Evolutionary conservation across 2,888 invertebrate genomes (phyloP).

Genomic region (Mythimna ferrago): DNA sequence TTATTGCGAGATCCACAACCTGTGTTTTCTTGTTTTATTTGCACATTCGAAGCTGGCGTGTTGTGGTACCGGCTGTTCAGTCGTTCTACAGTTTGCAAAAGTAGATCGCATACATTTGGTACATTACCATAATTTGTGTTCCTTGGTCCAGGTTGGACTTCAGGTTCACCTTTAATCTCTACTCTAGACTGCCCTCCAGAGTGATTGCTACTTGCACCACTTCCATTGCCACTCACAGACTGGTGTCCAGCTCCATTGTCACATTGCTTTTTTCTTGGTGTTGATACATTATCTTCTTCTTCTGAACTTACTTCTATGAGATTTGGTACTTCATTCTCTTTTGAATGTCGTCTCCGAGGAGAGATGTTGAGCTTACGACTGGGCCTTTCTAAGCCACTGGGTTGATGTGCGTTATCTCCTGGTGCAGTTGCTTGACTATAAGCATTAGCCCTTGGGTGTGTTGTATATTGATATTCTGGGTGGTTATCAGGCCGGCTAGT

Average conservation of each 20-base stretch:
- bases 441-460: slow-evolving; percentile 55
- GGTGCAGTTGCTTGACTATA: slow-evolving; percentile 53
- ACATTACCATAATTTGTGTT: slow-evolving; percentile 55
- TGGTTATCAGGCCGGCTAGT: slow-evolving; percentile 70
- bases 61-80: slow-evolving; percentile 53
- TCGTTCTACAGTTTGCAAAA: slow-evolving; percentile 49
- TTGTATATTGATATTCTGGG: slow-evolving; percentile 69
- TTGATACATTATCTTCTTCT: slow-evolving; percentile 83
- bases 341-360: slow-evolving; percentile 83
- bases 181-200: slow-evolving; percentile 63
- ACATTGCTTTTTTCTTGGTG: slow-evolving; percentile 78
- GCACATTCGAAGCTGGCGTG: slow-evolving; percentile 38
- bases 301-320: slow-evolving; percentile 88
- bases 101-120: slow-evolving; percentile 56
- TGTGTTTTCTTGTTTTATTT: slow-evolving; percentile 72
- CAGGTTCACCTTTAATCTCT: slow-evolving; percentile 80
- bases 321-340: slow-evolving; percentile 80
- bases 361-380: slow-evolving; percentile 86
- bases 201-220: slow-evolving; percentile 46
- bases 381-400: slow-evolving; percentile 80
- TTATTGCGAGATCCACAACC: slow-evolving; percentile 58
- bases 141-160: slow-evolving; percentile 63
- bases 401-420: slow-evolving; percentile 56
- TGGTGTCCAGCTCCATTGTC: slow-evolving; percentile 68
- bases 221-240: slow-evolving; percentile 45